Percentiles rank a stretch among this genome's conserved stretches.
phyloP scores from a whole-genome alignment of 2,113 vertebrate genomes.

The Chamaetylas fuelleborni region DNA sequence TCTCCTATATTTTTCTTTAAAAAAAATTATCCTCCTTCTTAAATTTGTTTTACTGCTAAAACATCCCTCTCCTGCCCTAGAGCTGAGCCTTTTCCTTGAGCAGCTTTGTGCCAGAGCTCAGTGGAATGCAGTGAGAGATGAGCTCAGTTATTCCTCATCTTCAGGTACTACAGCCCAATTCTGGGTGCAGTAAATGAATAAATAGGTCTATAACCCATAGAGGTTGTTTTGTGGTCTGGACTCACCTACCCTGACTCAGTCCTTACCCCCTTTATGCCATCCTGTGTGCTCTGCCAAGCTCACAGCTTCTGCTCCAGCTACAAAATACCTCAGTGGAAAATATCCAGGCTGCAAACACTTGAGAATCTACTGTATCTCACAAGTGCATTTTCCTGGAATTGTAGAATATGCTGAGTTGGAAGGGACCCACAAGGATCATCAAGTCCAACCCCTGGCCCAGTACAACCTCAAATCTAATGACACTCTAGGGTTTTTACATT shows the following conservation, averaged over 20 bases:
- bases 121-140: neutral
- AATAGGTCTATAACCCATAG: fast-evolving
- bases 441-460: neutral
- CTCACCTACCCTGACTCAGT: neutral
- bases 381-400: neutral
- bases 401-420: neutral
- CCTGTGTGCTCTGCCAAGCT: neutral
- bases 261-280: neutral
- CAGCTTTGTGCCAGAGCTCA: neutral
- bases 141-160: neutral
- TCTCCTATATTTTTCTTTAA: neutral
- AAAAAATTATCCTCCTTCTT: neutral
- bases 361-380: neutral
- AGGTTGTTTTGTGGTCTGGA: neutral
- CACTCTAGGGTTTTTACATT: neutral
- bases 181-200: neutral
- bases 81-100: neutral
- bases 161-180: neutral
- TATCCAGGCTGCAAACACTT: neutral
- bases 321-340: neutral
- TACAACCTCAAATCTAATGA: neutral
- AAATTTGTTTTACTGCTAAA: neutral
- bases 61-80: neutral
- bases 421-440: neutral
- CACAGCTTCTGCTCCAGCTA: neutral